Conservation (phyloP, 2,113 vertebrate species). For the Proteles cristata region DNA sequence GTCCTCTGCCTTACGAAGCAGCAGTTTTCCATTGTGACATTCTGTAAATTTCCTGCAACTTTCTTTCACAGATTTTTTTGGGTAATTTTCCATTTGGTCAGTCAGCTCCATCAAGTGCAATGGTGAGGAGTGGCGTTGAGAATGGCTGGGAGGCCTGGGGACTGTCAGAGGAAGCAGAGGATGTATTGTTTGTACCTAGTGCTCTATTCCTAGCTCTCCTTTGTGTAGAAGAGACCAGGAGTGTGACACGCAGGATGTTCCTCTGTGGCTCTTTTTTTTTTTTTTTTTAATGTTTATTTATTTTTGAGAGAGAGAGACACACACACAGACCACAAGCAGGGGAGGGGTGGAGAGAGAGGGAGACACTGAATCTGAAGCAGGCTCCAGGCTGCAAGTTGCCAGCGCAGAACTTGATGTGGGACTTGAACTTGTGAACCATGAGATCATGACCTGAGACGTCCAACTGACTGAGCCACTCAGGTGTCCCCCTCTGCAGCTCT, state of each 20-base stretch:
- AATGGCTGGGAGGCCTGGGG: not conserved
- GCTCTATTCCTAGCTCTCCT: not conserved
- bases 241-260: not conserved
- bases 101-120: not conserved
- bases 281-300: too few relatives aligned
- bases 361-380: too few relatives aligned
- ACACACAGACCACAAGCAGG: too few relatives aligned
- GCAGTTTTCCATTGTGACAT: not conserved
- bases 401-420: too few relatives aligned
- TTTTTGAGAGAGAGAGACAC: too few relatives aligned
- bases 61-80: not conserved
- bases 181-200: not conserved
- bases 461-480: too few relatives aligned
- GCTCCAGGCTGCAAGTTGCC: too few relatives aligned
- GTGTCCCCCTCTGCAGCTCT: not conserved
- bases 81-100: conserved; percentile 11
- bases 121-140: not conserved
- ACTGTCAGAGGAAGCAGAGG: too few relatives aligned
- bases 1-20: not conserved
- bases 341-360: too few relatives aligned
- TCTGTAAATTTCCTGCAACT: conserved; percentile 48
- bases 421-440: too few relatives aligned
- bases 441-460: too few relatives aligned
- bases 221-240: not conserved
- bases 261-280: not conserved